A percentile compares a stretch with the other conserved stretches of the same genome.
phyloP scores from a whole-genome alignment of 2,888 invertebrate species.

The Mechanitis mazaeus region DNA sequence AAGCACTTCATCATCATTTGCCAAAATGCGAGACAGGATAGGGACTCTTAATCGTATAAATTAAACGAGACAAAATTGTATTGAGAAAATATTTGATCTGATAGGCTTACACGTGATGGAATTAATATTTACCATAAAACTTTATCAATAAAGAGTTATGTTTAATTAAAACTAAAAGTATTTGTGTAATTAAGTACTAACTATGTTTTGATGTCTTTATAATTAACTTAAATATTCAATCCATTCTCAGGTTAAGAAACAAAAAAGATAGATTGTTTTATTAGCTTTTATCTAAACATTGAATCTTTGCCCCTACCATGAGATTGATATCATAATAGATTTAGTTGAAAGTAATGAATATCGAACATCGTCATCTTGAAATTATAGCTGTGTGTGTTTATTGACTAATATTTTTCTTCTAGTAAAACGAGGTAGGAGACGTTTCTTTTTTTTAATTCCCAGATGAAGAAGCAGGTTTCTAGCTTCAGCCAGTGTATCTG shows the following conservation, averaged over 20 bases:
- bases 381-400: conserved; percentile 63
- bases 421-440: conserved; percentile 81
- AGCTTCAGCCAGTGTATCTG: conserved; percentile 80
- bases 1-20: conserved; percentile 5
- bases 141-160: no score
- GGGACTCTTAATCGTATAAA: background rate
- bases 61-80: background rate
- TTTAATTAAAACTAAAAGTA: no score
- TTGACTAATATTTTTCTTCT: conserved; percentile 82
- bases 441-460: conserved; percentile 82
- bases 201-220: no score
- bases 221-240: no score
- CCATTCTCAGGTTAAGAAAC: no score
- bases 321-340: background rate
- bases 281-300: no score
- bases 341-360: background rate
- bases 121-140: no score
- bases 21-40: background rate
- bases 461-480: conserved; percentile 81
- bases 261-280: no score
- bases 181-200: no score
- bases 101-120: no score
- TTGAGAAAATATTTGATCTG: background rate
- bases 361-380: conserved; percentile 10
- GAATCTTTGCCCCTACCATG: background rate